phyloP scores from a whole-genome alignment of 1,140 invertebrate genomes.

The Ceratina calcarata region DNA sequence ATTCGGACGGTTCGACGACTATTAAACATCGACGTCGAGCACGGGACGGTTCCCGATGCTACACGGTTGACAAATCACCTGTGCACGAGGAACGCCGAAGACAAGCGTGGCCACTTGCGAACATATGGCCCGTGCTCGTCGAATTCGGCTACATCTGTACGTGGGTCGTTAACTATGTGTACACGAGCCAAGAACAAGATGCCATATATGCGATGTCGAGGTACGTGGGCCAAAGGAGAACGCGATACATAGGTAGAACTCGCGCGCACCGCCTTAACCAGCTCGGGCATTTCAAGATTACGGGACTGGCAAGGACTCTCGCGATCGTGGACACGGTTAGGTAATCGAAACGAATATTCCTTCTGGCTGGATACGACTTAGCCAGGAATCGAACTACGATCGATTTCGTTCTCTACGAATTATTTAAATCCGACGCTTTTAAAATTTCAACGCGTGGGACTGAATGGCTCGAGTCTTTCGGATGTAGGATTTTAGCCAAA shows the following conservation, averaged over 20 bases:
- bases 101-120: slow-evolving; percentile 29
- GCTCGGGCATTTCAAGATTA: slow-evolving; percentile 48
- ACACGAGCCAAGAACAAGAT: slow-evolving; percentile 62
- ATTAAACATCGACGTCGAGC: neutral
- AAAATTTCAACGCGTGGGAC: no score
- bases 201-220: slow-evolving; percentile 63
- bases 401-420: neutral
- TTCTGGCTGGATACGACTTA: neutral
- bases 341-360: slow-evolving; percentile 17
- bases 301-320: slow-evolving; percentile 41
- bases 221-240: slow-evolving; percentile 65
- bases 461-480: no score
- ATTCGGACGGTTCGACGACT: neutral
- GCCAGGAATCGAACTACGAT: neutral
- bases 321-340: slow-evolving; percentile 35
- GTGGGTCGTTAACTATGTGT: slow-evolving; percentile 62
- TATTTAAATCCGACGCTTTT: neutral
- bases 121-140: slow-evolving; percentile 40
- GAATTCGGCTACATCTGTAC: slow-evolving; percentile 64
- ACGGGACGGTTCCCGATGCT: neutral
- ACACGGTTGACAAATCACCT: slow-evolving; percentile 12
- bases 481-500: no score
- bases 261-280: slow-evolving; percentile 38
- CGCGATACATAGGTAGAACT: slow-evolving; percentile 25
- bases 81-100: neutral